Evolutionary conservation across 2,888 invertebrate genomes (phyloP), one percentile per base, ranked within the genome.

Genomic region (Bruchidius siliquastri): DNA sequence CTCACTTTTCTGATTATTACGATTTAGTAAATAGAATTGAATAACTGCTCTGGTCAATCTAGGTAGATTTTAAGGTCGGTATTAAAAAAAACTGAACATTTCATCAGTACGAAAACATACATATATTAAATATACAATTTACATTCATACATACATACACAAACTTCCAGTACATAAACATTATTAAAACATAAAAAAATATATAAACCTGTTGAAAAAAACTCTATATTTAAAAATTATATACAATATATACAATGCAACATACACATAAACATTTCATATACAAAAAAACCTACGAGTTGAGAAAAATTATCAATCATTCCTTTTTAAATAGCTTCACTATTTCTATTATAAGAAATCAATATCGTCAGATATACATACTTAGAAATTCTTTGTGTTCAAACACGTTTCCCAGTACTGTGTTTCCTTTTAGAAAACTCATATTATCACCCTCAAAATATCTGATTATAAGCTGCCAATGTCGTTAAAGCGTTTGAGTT

Each of bases 401-500:
- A n/a, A n/a, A n/a, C n/a, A n/a, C n/a, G n/a, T n/a, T n/a, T n/a
- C n/a, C n/a, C n/a, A n/a, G n/a, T n/a, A n/a, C n/a, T n/a, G n/a
- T n/a, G n/a, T n/a, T n/a, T n/a, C n/a, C n/a, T n/a, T n/a, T n/a
- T n/a, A n/a, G n/a, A n/a, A n/a, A n/a, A n/a, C n/a, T n/a, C n/a
- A n/a, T n/a, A n/a, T n/a, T n/a, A n/a, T n/a, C n/a, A n/a, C n/a
- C n/a, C n/a, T n/a, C n/a, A n/a, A n/a, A n/a, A n/a, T n/a, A n/a
- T 75, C 82, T 10, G 6, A 68, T 88, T 91, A 97, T 84, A 97
- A 89, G 84, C 94, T 95, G 70, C 97, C 97, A 80, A 98, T 94
- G 82, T 94, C 92, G 78, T 95, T 96, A 84, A 96, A 97, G 72
- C 93, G 89, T 83, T 96, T 97, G 20, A 98, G 90, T 82, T 95